Percentiles rank a stretch among this genome's conserved stretches.
Conservation (phyloP, 2,113 vertebrate species). For the Falco punctatus region DNA sequence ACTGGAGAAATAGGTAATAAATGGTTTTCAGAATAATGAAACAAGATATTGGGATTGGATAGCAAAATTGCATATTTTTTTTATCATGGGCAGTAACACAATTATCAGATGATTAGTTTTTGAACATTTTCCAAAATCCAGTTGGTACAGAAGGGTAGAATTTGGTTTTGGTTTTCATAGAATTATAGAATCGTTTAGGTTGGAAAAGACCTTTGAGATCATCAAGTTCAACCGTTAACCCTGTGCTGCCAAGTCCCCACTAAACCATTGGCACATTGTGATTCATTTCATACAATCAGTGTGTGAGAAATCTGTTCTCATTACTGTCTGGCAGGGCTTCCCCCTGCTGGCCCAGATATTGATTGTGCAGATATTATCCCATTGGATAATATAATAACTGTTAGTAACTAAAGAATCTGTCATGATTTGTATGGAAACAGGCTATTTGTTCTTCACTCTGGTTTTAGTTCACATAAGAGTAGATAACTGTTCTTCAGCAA, state of each 20-base stretch:
- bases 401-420: background rate
- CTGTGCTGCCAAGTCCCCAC: too few species aligned
- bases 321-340: background rate
- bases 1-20: background rate
- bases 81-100: background rate
- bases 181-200: too few species aligned
- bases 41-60: background rate
- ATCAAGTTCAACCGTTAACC: too few species aligned
- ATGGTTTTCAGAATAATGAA: background rate
- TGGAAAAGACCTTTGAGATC: too few species aligned
- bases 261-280: background rate
- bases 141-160: background rate
- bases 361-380: accelerated
- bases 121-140: background rate
- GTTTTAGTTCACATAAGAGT: background rate
- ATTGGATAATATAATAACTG: background rate
- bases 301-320: background rate
- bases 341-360: background rate
- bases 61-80: background rate
- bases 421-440: background rate
- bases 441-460: background rate
- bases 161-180: background rate
- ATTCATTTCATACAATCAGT: background rate
- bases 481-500: background rate
- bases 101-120: background rate